Percentiles rank a stretch among this genome's conserved stretches.
These are phyloP conservation scores for Muscicapa comitata DNA, from an alignment of 2,797 vertebrate genomes.

Conservation along the genomic window DNA sequence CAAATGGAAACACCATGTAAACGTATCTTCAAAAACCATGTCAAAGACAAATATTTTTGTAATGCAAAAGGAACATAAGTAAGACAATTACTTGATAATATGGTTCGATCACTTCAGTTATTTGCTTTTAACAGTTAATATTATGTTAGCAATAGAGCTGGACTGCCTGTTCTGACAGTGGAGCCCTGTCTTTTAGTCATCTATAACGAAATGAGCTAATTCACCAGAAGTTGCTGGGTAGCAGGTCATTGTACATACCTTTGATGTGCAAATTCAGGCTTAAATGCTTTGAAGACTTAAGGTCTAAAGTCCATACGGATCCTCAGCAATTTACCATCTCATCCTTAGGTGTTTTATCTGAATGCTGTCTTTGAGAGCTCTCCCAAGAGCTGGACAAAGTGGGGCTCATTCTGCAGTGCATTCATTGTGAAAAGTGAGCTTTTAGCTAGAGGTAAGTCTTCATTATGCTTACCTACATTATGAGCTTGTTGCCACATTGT, in stretches of 20 bases:
- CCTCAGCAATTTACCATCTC: not conserved
- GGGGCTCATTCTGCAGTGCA: not conserved
- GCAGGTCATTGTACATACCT: not conserved
- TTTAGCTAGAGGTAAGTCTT: not conserved
- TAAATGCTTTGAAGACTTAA: conserved; percentile 13
- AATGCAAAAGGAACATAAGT: not conserved
- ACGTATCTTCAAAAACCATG: not conserved
- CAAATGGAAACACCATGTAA: not conserved
- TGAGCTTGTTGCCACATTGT: not conserved
- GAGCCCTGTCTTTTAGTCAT: not conserved
- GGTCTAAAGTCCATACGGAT: not conserved
- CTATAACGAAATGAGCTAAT: not conserved
- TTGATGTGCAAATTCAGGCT: conserved; percentile 39
- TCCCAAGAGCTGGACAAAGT: not conserved
- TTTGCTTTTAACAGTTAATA: not conserved
- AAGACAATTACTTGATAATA: not conserved
- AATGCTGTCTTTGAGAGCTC: not conserved
- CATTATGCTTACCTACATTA: accelerated
- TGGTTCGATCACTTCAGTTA: not conserved
- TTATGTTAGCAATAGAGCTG: not conserved
- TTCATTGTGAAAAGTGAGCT: not conserved
- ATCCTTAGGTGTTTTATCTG: not conserved
- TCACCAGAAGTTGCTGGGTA: not conserved
- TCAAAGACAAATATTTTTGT: not conserved
- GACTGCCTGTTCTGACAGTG: not conserved